Percentiles rank a stretch among this genome's conserved stretches.
Conservation (phyloP, 2,888 invertebrate genomes). For the Blomia tropicalis region DNA sequence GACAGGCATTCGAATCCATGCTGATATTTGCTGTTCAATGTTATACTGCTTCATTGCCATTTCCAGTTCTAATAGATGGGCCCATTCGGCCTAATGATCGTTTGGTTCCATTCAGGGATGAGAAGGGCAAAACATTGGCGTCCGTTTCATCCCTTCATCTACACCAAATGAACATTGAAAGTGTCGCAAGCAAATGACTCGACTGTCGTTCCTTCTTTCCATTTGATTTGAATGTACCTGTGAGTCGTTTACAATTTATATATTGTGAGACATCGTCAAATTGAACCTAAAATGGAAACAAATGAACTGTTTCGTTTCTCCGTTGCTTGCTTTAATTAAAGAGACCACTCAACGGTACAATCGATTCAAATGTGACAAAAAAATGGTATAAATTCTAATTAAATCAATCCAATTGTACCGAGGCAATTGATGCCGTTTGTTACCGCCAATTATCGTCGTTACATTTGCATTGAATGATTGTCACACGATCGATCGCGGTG, state of each 20-base stretch:
- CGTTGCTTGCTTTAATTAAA: not conserved
- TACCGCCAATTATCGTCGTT: too few relatives aligned
- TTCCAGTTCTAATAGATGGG: not conserved
- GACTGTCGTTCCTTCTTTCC: too few relatives aligned
- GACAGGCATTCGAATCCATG: not conserved
- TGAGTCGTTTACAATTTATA: too few relatives aligned
- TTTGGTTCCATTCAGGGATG: slow-evolving; percentile 6
- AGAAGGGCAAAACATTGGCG: slow-evolving; percentile 1
- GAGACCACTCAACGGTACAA: not conserved
- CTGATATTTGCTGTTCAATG: slow-evolving; percentile 4
- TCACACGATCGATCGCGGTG: too few relatives aligned
- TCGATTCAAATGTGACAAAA: not conserved
- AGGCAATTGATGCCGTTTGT: too few relatives aligned
- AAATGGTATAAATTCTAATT: slow-evolving; percentile 12
- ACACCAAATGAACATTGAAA: too few relatives aligned
- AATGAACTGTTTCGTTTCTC: not conserved
- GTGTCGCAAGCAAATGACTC: slow-evolving; percentile 4
- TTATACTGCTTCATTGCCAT: not conserved
- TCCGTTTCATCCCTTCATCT: too few relatives aligned
- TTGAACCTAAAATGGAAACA: not conserved
- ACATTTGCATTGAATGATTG: too few relatives aligned
- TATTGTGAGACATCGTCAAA: too few relatives aligned
- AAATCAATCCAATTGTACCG: too few relatives aligned
- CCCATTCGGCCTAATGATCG: slow-evolving; percentile 1
- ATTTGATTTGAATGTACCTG: too few relatives aligned